These are phyloP conservation scores for Aphelenchoides fujianensis DNA, from an alignment of 1,140 invertebrate species.

Conservation along the genomic window DNA sequence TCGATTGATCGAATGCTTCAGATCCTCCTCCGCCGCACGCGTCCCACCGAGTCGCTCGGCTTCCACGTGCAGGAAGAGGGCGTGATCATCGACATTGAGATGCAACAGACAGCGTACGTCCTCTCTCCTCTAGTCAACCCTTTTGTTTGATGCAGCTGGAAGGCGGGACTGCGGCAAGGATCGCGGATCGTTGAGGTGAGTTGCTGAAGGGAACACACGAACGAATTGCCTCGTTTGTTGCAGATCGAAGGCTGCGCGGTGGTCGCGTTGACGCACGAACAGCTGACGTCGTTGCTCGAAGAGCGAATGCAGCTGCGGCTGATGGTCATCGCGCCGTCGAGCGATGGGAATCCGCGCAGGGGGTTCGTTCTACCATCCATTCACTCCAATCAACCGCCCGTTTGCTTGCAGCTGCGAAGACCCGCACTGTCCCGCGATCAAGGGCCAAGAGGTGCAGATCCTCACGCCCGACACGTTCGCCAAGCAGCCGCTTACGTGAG, in stretches of 20 bases:
- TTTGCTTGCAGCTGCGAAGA: conserved; percentile 28
- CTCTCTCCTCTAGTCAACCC: no score
- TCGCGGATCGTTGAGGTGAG: conserved; percentile 82
- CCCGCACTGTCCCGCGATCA: conserved; percentile 57
- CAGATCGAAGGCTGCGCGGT: conserved; percentile 82
- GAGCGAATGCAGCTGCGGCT: conserved; percentile 81
- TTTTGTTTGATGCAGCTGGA: no score
- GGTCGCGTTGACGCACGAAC: conserved; percentile 82
- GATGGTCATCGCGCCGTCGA: conserved; percentile 75
- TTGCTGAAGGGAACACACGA: no score
- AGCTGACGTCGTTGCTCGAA: conserved; percentile 87
- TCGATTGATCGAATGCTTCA: neutral
- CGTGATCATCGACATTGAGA: conserved; percentile 86
- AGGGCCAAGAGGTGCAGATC: conserved; percentile 53
- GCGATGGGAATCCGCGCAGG: conserved; percentile 71
- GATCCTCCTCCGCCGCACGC: conserved; percentile 75
- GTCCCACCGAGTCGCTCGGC: conserved; percentile 79
- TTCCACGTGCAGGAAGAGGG: conserved; percentile 94
- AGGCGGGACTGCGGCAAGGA: conserved; percentile 82
- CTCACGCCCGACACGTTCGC: conserved; percentile 59
- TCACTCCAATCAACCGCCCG: no score
- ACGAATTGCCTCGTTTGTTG: no score
- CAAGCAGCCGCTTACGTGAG: conserved; percentile 54
- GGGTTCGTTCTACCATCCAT: conserved; percentile 62
- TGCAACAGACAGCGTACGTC: conserved; percentile 72